Percentiles rank a stretch among this genome's conserved stretches.
Conservation (phyloP, 2,113 vertebrate genomes). For the Camelus dromedarius region DNA sequence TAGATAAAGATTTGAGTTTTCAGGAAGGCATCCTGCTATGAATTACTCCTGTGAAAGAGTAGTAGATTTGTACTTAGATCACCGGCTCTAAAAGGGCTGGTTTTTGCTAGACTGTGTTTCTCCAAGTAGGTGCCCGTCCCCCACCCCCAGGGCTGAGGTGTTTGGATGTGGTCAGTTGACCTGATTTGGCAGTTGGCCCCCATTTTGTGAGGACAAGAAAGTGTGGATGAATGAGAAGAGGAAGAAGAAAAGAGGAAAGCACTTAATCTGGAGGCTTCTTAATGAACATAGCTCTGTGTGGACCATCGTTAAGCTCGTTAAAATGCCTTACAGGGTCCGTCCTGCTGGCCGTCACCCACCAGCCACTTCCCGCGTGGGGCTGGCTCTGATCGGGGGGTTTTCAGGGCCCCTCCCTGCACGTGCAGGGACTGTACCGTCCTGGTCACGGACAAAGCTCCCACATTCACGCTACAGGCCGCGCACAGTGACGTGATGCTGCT, state of each 20-base stretch:
- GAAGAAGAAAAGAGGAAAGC: too few relatives aligned
- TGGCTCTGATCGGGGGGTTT: neutral
- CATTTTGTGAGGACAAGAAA: neutral
- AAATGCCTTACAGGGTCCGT: neutral
- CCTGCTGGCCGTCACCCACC: too few relatives aligned
- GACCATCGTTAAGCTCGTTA: neutral
- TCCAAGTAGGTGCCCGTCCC: too few relatives aligned
- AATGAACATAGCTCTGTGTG: accelerated
- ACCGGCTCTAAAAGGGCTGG: neutral
- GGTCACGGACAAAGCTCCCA: neutral
- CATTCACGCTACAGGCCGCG: neutral
- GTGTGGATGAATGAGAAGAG: accelerated
- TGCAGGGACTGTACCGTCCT: neutral
- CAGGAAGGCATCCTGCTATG: neutral
- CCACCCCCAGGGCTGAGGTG: accelerated
- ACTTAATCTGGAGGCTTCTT: accelerated
- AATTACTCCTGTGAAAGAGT: neutral
- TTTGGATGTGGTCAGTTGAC: neutral
- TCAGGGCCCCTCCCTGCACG: neutral
- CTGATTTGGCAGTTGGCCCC: too few relatives aligned
- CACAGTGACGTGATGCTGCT: accelerated
- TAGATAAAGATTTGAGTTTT: neutral
- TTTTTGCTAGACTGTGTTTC: neutral
- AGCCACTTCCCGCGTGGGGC: neutral
- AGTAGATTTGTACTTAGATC: neutral